Conservation (phyloP, 2,113 vertebrate species). For the Heterotis niloticus region DNA sequence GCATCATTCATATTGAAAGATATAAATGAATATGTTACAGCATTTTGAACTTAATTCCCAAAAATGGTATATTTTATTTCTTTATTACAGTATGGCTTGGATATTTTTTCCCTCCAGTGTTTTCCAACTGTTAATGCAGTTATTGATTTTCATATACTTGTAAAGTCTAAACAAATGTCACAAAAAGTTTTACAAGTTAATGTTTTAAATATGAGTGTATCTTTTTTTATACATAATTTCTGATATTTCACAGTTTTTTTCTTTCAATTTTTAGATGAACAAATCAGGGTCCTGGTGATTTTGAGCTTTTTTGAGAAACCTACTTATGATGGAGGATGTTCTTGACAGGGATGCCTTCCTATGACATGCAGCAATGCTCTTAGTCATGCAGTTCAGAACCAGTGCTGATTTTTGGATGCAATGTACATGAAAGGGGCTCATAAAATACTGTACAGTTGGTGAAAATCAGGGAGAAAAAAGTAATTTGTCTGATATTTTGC, state of each 20-base stretch:
- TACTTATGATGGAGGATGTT: no score
- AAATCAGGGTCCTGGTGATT: constrained; percentile 1
- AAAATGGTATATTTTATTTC: no score
- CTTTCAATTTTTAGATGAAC: no score
- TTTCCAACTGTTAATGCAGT: no score
- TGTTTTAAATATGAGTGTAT: background rate
- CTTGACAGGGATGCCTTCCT: background rate
- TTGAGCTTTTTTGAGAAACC: background rate
- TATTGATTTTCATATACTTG: background rate
- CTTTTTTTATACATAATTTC: no score
- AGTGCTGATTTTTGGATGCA: background rate
- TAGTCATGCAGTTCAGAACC: background rate
- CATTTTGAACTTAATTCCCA: no score
- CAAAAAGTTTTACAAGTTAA: background rate
- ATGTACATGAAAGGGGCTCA: no score
- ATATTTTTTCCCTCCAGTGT: background rate
- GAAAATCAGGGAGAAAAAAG: no score
- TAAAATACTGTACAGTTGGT: no score
- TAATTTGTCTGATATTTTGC: no score
- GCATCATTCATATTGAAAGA: constrained; percentile 1
- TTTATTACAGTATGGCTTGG: background rate
- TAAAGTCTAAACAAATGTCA: background rate
- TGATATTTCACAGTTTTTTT: background rate
- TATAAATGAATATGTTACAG: background rate
- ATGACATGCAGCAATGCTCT: background rate